phyloP scores from a whole-genome alignment of 2,113 vertebrate species.

The Pimephales promelas region DNA sequence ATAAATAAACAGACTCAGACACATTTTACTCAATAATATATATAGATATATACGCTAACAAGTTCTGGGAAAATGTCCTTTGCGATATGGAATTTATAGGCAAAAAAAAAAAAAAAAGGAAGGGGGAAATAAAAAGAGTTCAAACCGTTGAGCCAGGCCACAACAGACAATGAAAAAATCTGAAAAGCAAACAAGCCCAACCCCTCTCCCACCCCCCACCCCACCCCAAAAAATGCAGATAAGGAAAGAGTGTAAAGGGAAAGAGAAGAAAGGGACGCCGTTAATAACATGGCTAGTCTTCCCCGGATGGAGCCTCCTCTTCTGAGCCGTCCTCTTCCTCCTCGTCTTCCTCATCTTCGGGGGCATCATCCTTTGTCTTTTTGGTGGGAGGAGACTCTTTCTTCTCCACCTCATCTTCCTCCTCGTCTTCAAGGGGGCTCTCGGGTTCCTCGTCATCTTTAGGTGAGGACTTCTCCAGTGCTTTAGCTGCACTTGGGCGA shows the following conservation, averaged over 20 bases:
- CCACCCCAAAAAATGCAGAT: conserved; percentile 55
- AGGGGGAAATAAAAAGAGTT: conserved; percentile 49
- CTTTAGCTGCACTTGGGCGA: conserved; percentile 90
- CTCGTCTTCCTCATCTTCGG: conserved; percentile 74
- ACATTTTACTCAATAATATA: conserved; percentile 38
- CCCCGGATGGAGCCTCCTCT: conserved; percentile 94
- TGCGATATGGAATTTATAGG: conserved; percentile 43
- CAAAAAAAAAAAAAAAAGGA: background rate
- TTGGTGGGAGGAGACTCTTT: conserved; percentile 80
- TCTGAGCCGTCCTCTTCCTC: conserved; percentile 92
- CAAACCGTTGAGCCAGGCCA: conserved; percentile 78
- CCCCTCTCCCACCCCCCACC: conserved; percentile 33
- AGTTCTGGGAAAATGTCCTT: conserved; percentile 41
- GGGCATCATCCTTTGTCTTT: conserved; percentile 83
- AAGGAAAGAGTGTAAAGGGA: conserved; percentile 33
- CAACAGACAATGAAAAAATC: conserved; percentile 54
- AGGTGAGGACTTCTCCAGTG: conserved; percentile 92
- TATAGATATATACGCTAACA: conserved; percentile 28
- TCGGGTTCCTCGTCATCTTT: conserved; percentile 92
- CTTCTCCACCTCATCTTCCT: conserved; percentile 86
- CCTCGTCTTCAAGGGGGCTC: conserved; percentile 79
- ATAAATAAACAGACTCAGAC: conserved; percentile 42
- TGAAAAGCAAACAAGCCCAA: conserved; percentile 57
- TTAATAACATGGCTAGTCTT: conserved; percentile 84
- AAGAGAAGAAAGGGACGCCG: conserved; percentile 50